phyloP scores from a whole-genome alignment of 2,888 invertebrate species.

The Hanleya hanleyi region DNA sequence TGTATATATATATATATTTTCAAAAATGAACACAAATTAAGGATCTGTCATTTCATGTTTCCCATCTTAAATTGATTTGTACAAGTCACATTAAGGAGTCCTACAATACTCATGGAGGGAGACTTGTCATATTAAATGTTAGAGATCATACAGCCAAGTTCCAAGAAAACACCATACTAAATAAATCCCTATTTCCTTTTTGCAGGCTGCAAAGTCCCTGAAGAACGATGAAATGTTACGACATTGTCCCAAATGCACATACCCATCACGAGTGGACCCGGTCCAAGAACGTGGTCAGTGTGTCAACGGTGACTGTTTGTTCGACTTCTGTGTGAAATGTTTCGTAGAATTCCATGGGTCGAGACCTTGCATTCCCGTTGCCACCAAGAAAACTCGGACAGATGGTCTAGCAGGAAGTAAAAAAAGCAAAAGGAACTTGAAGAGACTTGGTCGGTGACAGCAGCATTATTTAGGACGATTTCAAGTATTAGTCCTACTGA shows the following conservation, averaged over 20 bases:
- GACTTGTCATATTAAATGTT: too few relatives aligned
- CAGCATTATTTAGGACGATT: too few relatives aligned
- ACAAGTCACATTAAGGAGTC: too few relatives aligned
- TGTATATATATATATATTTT: too few relatives aligned
- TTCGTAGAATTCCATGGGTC: constrained; percentile 48
- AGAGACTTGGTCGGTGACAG: constrained; percentile 38
- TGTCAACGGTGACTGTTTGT: constrained; percentile 43
- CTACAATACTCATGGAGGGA: too few relatives aligned
- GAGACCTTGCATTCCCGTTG: constrained; percentile 44
- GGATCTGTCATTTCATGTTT: too few relatives aligned
- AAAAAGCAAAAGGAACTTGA: constrained; percentile 54
- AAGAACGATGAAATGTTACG: constrained; percentile 55
- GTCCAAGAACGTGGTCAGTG: constrained; percentile 53
- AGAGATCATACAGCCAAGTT: too few relatives aligned
- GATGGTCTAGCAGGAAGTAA: constrained; percentile 49
- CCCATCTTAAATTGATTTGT: too few relatives aligned
- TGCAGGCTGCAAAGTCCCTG: constrained; percentile 48
- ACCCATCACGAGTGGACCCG: constrained; percentile 50
- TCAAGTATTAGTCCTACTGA: too few relatives aligned
- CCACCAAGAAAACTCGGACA: constrained; percentile 39
- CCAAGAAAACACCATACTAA: constrained; percentile 2
- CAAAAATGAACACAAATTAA: too few relatives aligned
- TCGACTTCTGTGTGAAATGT: constrained; percentile 58
- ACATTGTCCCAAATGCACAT: constrained; percentile 57
- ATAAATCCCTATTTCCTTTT: constrained; percentile 17